phyloP scores from a whole-genome alignment of 2,888 invertebrate species.

The Linnaemya tessellans region DNA sequence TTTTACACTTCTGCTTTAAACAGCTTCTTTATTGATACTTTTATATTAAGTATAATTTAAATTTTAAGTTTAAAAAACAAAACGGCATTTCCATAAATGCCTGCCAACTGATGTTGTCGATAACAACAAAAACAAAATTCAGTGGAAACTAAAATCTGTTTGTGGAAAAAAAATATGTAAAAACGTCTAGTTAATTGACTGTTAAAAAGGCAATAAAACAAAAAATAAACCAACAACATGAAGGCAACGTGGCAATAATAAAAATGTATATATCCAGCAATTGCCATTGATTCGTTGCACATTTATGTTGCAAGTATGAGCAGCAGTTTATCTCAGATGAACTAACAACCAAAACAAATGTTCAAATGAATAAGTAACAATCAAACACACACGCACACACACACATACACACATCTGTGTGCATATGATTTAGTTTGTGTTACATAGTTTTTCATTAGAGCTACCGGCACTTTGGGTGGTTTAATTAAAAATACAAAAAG shows the following conservation, averaged over 20 bases:
- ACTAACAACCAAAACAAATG: constrained; percentile 61
- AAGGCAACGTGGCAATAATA: constrained; percentile 17
- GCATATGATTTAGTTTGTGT: constrained; percentile 1
- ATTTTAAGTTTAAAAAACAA: background rate
- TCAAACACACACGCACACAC: constrained; percentile 33
- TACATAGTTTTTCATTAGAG: constrained; percentile 39
- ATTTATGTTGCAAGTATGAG: constrained; percentile 24
- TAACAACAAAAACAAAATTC: background rate
- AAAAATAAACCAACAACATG: constrained; percentile 62
- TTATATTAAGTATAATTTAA: background rate
- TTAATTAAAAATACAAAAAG: constrained; percentile 67
- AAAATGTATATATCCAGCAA: constrained; percentile 43
- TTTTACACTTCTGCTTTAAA: no score
- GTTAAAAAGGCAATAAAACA: constrained; percentile 72
- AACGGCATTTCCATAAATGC: background rate
- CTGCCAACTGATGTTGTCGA: constrained; percentile 36
- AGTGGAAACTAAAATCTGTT: constrained; percentile 40
- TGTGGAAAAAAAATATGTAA: constrained; percentile 8
- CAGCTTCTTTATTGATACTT: background rate
- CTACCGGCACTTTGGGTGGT: constrained; percentile 72
- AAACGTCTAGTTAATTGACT: constrained; percentile 68
- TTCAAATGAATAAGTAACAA: constrained; percentile 25
- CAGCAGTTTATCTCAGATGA: constrained; percentile 59
- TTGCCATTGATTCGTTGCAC: constrained; percentile 66
- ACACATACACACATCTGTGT: background rate